Percentiles rank a stretch among this genome's conserved stretches.
phyloP scores from a whole-genome alignment of 1,140 invertebrate genomes.

The Phymorhynchus buccinoides region DNA sequence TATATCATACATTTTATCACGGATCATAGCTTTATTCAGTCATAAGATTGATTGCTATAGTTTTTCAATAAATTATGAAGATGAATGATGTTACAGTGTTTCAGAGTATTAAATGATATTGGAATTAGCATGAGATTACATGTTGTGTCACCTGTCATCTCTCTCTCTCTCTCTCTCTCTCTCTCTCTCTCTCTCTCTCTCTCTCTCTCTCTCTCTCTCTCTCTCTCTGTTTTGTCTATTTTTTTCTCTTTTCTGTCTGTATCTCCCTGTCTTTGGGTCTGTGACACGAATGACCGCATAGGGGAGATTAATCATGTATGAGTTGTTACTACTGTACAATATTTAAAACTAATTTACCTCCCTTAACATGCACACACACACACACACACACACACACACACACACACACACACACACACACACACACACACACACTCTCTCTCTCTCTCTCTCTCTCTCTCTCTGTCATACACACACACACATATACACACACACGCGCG shows the following conservation, averaged over 20 bases:
- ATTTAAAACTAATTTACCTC: no score
- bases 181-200: no score
- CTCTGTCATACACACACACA: not conserved
- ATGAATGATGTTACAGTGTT: no score
- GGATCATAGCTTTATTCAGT: no score
- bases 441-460: not conserved
- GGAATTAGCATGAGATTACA: no score
- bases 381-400: not conserved
- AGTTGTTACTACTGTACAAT: not conserved
- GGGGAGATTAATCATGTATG: not conserved
- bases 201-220: not conserved
- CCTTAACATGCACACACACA: not conserved
- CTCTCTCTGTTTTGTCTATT: not conserved
- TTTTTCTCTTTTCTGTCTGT: not conserved
- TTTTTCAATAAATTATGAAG: no score
- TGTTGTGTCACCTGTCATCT: no score
- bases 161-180: no score
- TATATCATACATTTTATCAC: no score
- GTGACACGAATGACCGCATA: not conserved
- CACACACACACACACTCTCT: not conserved
- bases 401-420: not conserved
- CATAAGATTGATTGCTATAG: no score
- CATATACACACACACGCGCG: not conserved
- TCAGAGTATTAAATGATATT: no score
- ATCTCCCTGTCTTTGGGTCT: not conserved